Percentiles rank a stretch among this genome's conserved stretches.
These are phyloP conservation scores for Gymnosoma rotundatum DNA, from an alignment of 2,888 invertebrate species.

Conservation along the genomic window DNA sequence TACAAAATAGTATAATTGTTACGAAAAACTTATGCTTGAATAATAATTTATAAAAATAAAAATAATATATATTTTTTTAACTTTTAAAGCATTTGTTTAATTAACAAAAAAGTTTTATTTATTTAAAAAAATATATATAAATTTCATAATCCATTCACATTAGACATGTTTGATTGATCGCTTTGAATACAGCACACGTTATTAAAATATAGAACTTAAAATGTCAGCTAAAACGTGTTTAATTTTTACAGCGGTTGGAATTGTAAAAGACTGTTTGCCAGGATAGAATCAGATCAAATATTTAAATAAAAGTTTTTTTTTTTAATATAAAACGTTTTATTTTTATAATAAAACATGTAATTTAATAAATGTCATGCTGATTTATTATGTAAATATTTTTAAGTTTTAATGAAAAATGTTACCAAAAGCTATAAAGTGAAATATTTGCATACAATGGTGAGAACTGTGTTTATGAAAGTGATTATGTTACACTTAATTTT, in stretches of 20 bases:
- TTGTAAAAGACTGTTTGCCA: conserved; percentile 81
- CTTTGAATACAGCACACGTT: conserved; percentile 76
- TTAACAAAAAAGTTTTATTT: background rate
- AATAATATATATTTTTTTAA: background rate
- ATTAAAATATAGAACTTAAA: background rate
- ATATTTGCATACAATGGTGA: background rate
- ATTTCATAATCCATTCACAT: background rate
- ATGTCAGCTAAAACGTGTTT: conserved; percentile 45
- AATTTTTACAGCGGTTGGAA: conserved; percentile 78
- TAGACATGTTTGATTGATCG: conserved; percentile 71
- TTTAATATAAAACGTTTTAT: background rate
- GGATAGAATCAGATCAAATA: conserved; percentile 80
- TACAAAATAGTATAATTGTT: conserved; percentile 34
- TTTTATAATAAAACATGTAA: background rate
- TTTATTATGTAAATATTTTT: background rate
- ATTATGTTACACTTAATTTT: no score
- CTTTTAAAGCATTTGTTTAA: background rate
- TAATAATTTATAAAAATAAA: background rate
- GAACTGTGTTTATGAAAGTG: background rate
- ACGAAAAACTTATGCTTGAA: no score
- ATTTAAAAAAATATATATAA: background rate
- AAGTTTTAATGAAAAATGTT: background rate
- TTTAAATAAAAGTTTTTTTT: background rate
- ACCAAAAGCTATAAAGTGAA: background rate
- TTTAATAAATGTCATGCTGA: background rate